Percentiles rank a stretch among this genome's conserved stretches.
Evolutionary conservation across 2,113 vertebrate genomes (phyloP).

Genomic region (Onychostruthus taczanowskii): DNA sequence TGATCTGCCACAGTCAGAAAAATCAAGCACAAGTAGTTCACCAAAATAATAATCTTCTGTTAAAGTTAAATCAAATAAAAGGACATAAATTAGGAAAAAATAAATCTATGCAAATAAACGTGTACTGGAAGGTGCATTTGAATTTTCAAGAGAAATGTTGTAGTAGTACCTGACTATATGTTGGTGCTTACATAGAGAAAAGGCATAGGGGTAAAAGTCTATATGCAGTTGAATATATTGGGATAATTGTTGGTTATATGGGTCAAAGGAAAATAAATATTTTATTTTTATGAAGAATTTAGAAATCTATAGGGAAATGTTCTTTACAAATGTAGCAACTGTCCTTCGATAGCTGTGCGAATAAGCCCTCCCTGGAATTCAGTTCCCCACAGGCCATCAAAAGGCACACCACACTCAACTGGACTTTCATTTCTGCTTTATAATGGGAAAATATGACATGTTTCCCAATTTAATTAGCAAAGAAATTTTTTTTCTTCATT

Average conservation of each 20-base stretch:
- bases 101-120: not conserved
- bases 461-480: slow-evolving; percentile 75
- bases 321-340: not conserved
- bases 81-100: not conserved
- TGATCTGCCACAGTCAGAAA: not conserved
- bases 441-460: slow-evolving; percentile 68
- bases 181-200: not conserved
- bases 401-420: not conserved
- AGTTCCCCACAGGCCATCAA: slow-evolving; percentile 23
- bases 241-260: not conserved
- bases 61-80: not conserved
- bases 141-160: not conserved
- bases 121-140: not conserved
- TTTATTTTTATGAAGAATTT: not conserved
- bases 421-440: slow-evolving; percentile 60
- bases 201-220: not conserved
- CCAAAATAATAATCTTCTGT: not conserved
- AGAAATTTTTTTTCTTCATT: slow-evolving; percentile 34
- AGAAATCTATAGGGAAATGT: not conserved
- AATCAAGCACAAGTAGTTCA: not conserved
- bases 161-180: not conserved
- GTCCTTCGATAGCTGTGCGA: not conserved
- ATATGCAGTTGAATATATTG: not conserved
- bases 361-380: slow-evolving; percentile 4
- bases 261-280: not conserved